Percentiles rank a stretch among this genome's conserved stretches.
Conservation (phyloP, 2,113 vertebrate species). For the Hydropotes inermis region DNA sequence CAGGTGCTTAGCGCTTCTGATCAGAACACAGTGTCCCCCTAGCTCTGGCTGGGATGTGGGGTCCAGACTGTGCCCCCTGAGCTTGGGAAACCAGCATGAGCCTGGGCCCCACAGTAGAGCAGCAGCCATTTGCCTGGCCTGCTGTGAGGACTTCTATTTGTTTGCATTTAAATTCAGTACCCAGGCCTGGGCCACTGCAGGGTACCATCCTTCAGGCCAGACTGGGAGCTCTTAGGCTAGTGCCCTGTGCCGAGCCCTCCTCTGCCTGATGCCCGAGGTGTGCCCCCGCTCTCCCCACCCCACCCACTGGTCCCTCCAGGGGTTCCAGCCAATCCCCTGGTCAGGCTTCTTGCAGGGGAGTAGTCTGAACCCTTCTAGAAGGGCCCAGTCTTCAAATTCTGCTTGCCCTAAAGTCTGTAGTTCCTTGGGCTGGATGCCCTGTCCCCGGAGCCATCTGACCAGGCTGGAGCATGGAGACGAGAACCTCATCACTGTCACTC, state of each 20-base stretch:
- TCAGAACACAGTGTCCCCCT: not conserved
- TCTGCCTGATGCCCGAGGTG: not conserved
- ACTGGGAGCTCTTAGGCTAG: not conserved
- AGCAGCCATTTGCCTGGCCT: not conserved
- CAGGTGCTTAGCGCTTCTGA: not conserved
- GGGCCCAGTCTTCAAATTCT: not conserved
- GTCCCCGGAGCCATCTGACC: not conserved
- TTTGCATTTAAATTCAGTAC: not conserved
- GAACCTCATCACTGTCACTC: not conserved
- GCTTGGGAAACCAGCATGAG: not conserved
- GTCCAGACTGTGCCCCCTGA: not conserved
- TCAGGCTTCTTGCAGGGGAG: not conserved
- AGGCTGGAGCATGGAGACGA: not conserved
- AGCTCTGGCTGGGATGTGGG: not conserved
- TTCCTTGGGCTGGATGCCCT: not conserved
- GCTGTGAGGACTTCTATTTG: not conserved
- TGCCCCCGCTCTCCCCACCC: not conserved
- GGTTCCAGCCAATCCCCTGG: not conserved
- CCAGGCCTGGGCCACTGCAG: not conserved
- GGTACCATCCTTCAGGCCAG: not conserved
- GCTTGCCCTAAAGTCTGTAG: not conserved
- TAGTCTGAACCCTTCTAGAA: not conserved
- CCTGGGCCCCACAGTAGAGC: not conserved
- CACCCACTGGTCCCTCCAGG: not conserved
- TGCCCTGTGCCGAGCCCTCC: not conserved